Percentiles rank a stretch among this genome's conserved stretches.
phyloP scores from a whole-genome alignment of 2,888 invertebrate genomes.

The Nematopogon swammerdamellus region DNA sequence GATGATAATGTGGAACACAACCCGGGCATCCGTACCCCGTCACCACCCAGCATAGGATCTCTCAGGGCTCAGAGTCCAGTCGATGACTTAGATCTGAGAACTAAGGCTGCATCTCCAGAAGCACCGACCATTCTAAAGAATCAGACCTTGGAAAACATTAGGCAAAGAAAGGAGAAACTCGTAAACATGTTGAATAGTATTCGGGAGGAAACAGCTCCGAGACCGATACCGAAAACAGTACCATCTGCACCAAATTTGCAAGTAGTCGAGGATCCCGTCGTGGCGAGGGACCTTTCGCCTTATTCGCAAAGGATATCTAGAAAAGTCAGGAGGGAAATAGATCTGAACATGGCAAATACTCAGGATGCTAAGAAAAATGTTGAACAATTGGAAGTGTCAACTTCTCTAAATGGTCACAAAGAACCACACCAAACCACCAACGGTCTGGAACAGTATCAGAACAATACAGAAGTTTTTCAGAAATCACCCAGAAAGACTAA shows the following conservation, averaged over 20 bases:
- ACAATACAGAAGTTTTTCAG: too few species aligned
- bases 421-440: too few species aligned
- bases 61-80: constrained; percentile 12
- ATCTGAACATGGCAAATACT: neutral
- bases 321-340: neutral
- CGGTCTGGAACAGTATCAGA: too few species aligned
- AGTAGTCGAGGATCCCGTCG: neutral
- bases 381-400: neutral
- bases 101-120: constrained; percentile 8
- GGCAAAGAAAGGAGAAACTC: constrained; percentile 27
- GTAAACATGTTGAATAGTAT: constrained; percentile 28
- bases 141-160: constrained; percentile 19
- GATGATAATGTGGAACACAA: constrained; percentile 13
- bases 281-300: neutral
- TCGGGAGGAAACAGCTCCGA: neutral
- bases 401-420: neutral
- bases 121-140: constrained; percentile 11
- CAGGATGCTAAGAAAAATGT: neutral
- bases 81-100: constrained; percentile 9
- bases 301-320: neutral
- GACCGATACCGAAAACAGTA: neutral
- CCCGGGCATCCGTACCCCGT: constrained; percentile 12
- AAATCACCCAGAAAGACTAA: too few species aligned
- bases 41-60: constrained; percentile 20
- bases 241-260: neutral